Conservation (phyloP, 92 coral and sea anemone species). For the Palythoa heliodiscus region DNA sequence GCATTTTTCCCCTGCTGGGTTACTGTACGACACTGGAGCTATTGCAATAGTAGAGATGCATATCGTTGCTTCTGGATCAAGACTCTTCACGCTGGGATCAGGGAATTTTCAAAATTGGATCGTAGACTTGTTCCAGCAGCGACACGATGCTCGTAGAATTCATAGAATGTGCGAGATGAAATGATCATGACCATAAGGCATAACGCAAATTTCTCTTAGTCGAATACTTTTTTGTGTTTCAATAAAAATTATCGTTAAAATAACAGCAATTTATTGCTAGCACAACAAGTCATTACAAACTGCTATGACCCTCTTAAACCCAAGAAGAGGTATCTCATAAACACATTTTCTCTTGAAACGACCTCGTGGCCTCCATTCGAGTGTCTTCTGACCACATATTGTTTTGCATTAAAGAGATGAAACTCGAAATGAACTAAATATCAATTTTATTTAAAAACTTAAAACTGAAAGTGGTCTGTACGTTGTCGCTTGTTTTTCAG, state of each 20-base stretch:
- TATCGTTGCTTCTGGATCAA: slow-evolving; percentile 82
- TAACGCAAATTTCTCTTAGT: background rate
- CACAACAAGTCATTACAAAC: slow-evolving; percentile 4
- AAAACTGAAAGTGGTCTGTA: background rate
- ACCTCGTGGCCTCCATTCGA: background rate
- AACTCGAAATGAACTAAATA: background rate
- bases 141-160: slow-evolving; percentile 55
- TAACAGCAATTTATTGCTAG: slow-evolving; percentile 25
- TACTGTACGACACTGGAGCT: slow-evolving; percentile 86
- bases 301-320: slow-evolving; percentile 25
- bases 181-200: slow-evolving; percentile 17
- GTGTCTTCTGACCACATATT: background rate
- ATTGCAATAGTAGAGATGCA: slow-evolving; percentile 94
- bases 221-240: background rate
- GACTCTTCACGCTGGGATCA: slow-evolving; percentile 88
- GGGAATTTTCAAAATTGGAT: slow-evolving; percentile 98
- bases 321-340: background rate
- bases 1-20: slow-evolving; percentile 64
- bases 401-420: background rate
- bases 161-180: slow-evolving; percentile 91
- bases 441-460: background rate
- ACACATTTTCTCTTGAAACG: slow-evolving; percentile 7
- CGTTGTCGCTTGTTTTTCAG: background rate
- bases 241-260: slow-evolving; percentile 12
- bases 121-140: slow-evolving; percentile 70